These are phyloP conservation scores for Ischnura elegans DNA, from an alignment of 2,888 invertebrate species.

Conservation along the genomic window DNA sequence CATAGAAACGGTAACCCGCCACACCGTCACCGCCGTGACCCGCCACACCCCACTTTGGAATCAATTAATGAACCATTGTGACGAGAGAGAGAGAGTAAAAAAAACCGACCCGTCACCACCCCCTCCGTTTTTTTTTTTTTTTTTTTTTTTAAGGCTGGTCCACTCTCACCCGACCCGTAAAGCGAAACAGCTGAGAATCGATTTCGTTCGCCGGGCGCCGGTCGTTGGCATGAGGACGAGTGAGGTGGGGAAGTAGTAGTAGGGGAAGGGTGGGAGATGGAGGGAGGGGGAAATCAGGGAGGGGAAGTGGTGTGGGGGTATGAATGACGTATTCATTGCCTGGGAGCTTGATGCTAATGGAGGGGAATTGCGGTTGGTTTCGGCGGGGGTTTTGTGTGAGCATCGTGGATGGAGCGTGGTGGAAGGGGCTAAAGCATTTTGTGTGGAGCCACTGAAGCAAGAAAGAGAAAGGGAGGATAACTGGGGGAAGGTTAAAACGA, in stretches of 20 bases:
- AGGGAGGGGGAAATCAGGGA: background rate
- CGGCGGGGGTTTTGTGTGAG: background rate
- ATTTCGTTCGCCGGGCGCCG: slow-evolving; percentile 42
- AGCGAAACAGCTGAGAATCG: slow-evolving; percentile 42
- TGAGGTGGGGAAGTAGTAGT: background rate
- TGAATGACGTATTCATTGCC: slow-evolving; percentile 62
- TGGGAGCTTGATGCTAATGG: slow-evolving; percentile 47
- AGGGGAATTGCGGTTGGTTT: slow-evolving; percentile 10
- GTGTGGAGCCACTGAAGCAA: slow-evolving; percentile 4
- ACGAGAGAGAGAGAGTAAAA: slow-evolving; percentile 23
- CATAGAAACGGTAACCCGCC: background rate
- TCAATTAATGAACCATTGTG: slow-evolving; percentile 58
- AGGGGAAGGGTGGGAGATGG: background rate
- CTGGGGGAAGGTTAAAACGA: background rate
- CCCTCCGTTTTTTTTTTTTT: background rate
- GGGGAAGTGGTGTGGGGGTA: background rate
- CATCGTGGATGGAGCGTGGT: background rate
- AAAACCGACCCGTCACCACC: background rate
- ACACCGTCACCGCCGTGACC: background rate
- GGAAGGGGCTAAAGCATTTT: background rate
- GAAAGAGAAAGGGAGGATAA: slow-evolving; percentile 17
- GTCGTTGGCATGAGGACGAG: background rate
- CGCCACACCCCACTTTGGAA: background rate
- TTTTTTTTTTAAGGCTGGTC: background rate
- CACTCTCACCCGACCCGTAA: background rate